A percentile compares a stretch with the other conserved stretches of the same genome.
These are phyloP conservation scores for Dipodomys ordii DNA, from an alignment of 2,113 vertebrate species.

Conservation along the genomic window DNA sequence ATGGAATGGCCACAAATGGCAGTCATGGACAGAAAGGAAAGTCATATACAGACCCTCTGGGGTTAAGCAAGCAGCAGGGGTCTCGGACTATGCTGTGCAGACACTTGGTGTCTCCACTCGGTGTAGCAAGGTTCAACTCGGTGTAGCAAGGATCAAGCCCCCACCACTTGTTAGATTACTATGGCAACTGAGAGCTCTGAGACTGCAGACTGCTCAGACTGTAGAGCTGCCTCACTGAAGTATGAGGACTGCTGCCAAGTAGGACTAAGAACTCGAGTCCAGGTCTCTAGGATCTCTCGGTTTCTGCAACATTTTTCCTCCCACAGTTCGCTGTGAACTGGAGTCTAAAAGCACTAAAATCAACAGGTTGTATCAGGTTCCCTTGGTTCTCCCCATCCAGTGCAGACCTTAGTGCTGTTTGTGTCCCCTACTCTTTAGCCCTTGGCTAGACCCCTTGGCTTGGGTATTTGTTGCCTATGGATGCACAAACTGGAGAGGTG, in stretches of 20 bases:
- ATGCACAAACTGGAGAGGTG: not conserved
- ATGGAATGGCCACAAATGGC: not conserved
- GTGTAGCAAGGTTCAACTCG: not conserved
- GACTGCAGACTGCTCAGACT: not conserved
- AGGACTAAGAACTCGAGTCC: not conserved
- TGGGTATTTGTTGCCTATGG: not conserved
- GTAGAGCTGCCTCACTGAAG: not conserved
- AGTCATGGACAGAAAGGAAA: not conserved
- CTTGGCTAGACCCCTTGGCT: not conserved
- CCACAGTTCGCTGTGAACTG: not conserved
- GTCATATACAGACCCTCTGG: too few species aligned
- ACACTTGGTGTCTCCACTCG: not conserved
- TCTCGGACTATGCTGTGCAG: not conserved
- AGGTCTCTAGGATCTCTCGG: not conserved
- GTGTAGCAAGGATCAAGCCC: not conserved
- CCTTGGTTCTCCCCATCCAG: not conserved
- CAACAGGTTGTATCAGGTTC: not conserved
- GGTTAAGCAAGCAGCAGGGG: not conserved
- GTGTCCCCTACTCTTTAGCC: not conserved
- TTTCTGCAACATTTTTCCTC: not conserved
- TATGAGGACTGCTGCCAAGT: not conserved
- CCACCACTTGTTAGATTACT: not conserved
- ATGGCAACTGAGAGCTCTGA: not conserved
- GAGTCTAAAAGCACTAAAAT: not conserved
- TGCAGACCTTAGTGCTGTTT: not conserved